Conservation (phyloP, 2,888 invertebrate species). For the Melinaea menophilus region DNA sequence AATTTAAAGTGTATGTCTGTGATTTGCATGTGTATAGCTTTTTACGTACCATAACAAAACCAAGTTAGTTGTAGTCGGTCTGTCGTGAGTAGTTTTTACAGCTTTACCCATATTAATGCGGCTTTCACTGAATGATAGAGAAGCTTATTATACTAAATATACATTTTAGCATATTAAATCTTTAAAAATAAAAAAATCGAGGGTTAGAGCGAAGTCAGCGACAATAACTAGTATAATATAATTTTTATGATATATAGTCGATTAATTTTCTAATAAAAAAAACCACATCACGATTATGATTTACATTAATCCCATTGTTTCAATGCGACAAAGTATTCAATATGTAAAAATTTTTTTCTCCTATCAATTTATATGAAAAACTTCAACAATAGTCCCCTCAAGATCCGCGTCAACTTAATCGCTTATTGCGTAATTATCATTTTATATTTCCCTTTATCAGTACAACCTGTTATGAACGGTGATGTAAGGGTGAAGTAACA, state of each 20-base stretch:
- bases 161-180: too few relatives aligned
- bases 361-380: slow-evolving; percentile 6
- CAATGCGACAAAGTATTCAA: background rate
- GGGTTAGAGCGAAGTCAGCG: too few relatives aligned
- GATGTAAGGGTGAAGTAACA: slow-evolving; percentile 36
- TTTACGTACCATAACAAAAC: too few relatives aligned
- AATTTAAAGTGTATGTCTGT: too few relatives aligned
- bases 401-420: slow-evolving; percentile 10
- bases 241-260: background rate
- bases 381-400: slow-evolving; percentile 13
- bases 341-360: background rate
- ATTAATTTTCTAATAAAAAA: background rate
- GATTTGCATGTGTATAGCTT: too few relatives aligned
- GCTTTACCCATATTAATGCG: too few relatives aligned
- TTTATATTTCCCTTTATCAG: slow-evolving; percentile 22
- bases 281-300: background rate
- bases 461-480: slow-evolving; percentile 28
- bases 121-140: too few relatives aligned
- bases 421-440: slow-evolving; percentile 19
- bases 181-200: too few relatives aligned
- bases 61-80: too few relatives aligned
- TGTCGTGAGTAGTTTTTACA: too few relatives aligned
- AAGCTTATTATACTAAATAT: too few relatives aligned
- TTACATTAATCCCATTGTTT: slow-evolving; percentile 2
- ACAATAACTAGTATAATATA: too few relatives aligned